Conservation (phyloP, 2,113 vertebrate species). For the Garra rufa region DNA sequence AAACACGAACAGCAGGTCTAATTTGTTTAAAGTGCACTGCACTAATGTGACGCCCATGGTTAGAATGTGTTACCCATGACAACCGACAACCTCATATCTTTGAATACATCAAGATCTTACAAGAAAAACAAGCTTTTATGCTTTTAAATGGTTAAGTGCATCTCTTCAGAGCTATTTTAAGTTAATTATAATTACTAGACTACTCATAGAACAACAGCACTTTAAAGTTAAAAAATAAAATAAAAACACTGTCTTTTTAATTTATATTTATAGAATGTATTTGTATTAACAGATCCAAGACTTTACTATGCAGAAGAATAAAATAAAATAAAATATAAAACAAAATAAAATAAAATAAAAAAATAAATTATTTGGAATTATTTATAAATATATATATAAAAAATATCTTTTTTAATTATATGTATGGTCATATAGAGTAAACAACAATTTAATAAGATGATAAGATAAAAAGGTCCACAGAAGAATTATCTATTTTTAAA, state of each 20-base stretch:
- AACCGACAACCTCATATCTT: not conserved
- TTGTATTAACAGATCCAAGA: not conserved
- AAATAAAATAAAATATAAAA: too few relatives aligned
- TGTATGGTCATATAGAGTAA: too few relatives aligned
- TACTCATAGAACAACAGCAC: not conserved
- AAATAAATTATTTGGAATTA: too few relatives aligned
- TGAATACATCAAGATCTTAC: not conserved
- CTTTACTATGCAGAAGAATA: too few relatives aligned
- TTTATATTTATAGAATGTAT: not conserved
- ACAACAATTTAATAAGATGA: too few relatives aligned
- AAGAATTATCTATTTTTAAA: too few relatives aligned
- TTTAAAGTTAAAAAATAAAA: not conserved
- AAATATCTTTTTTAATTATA: too few relatives aligned
- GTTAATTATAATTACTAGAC: not conserved
- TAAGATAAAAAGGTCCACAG: too few relatives aligned
- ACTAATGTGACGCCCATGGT: not conserved
- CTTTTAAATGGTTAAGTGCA: not conserved
- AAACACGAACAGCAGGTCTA: constrained; percentile 24
- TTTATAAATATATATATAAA: too few relatives aligned
- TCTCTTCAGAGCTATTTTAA: not conserved
- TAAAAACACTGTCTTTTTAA: not conserved
- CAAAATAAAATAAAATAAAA: too few relatives aligned
- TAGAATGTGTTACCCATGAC: not conserved
- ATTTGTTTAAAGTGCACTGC: not conserved
- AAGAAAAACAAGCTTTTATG: not conserved